Evolutionary conservation across 2,797 vertebrate species (phyloP).

Genomic region (Girardinus metallicus): DNA sequence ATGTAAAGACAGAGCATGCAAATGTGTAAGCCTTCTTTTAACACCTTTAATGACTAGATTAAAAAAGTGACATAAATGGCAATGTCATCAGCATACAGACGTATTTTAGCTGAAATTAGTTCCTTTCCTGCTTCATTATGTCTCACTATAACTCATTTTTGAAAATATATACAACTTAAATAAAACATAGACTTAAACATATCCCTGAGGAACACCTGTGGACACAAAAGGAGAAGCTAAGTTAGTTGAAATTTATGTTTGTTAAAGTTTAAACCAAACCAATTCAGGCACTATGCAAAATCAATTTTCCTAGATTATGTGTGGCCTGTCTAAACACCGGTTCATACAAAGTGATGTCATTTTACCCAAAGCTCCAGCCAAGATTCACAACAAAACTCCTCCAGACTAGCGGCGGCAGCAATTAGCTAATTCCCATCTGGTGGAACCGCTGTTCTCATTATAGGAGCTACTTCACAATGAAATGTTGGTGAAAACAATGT

Average conservation of each 20-base stretch:
- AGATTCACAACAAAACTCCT: no score
- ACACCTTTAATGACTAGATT: neutral
- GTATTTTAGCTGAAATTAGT: neutral
- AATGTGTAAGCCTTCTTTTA: neutral
- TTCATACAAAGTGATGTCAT: no score
- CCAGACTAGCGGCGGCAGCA: no score
- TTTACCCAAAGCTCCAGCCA: no score
- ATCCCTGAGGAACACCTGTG: neutral
- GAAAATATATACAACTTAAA: neutral
- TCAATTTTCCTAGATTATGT: no score
- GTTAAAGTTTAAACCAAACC: neutral
- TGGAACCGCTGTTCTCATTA: no score
- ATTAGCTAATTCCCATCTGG: no score
- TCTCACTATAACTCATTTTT: neutral
- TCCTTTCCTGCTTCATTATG: neutral
- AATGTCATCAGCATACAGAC: neutral
- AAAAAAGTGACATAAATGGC: neutral
- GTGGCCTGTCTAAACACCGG: no score
- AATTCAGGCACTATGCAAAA: neutral
- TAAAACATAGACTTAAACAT: neutral
- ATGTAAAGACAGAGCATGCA: no score
- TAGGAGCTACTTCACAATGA: no score
- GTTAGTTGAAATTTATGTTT: neutral
- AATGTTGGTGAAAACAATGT: no score
- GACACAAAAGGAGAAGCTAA: neutral